Evolutionary conservation across 2,888 invertebrate genomes (phyloP).

Genomic region (Rhorus exstirpatorius): DNA sequence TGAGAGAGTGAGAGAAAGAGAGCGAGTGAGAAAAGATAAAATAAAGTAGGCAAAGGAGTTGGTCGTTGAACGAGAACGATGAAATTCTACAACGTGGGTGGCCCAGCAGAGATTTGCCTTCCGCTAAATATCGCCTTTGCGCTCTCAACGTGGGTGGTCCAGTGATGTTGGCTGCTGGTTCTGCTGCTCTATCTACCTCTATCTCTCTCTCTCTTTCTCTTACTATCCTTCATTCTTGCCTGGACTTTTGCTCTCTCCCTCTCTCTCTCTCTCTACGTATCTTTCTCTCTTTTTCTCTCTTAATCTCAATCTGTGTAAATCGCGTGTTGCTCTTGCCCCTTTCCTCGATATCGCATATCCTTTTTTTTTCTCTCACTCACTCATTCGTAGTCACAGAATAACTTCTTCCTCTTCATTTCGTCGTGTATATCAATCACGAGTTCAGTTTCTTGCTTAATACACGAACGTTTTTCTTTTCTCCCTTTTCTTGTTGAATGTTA

Average conservation of each 20-base stretch:
- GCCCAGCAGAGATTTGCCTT: slow-evolving; percentile 85
- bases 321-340: slow-evolving; percentile 28
- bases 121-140: slow-evolving; percentile 85
- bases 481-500: slow-evolving; percentile 1
- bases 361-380: slow-evolving; percentile 24
- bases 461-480: slow-evolving; percentile 7
- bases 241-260: slow-evolving; percentile 32
- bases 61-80: slow-evolving; percentile 72
- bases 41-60: slow-evolving; percentile 80
- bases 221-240: slow-evolving; percentile 42
- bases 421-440: slow-evolving; percentile 18
- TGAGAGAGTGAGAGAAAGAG: neutral
- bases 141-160: slow-evolving; percentile 85
- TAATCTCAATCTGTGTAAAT: no score
- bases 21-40: slow-evolving; percentile 71
- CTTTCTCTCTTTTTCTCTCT: slow-evolving; percentile 19
- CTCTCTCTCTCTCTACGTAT: neutral
- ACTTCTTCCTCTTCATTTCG: neutral
- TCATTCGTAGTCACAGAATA: slow-evolving; percentile 10
- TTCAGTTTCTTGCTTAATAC: slow-evolving; percentile 1
- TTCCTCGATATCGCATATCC: slow-evolving; percentile 42
- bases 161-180: slow-evolving; percentile 63
- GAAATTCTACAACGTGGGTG: slow-evolving; percentile 82
- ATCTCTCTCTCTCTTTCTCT: slow-evolving; percentile 39
- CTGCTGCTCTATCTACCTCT: slow-evolving; percentile 45